phyloP scores from a whole-genome alignment of 2,888 invertebrate species.

The Melieria crassipennis region DNA sequence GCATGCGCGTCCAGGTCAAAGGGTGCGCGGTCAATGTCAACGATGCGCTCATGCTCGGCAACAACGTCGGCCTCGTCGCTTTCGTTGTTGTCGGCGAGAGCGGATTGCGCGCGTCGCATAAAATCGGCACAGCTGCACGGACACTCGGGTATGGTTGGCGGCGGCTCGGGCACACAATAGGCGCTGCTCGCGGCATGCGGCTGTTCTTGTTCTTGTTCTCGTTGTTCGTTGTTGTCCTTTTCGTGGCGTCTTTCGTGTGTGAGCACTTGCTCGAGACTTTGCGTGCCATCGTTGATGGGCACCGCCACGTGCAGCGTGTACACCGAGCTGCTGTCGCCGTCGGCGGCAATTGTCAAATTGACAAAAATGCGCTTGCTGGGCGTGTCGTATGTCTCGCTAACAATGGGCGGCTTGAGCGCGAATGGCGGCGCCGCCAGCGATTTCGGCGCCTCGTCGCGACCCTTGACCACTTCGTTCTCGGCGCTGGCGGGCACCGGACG shows the following conservation, averaged over 20 bases:
- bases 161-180: slow-evolving; percentile 60
- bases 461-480: slow-evolving; percentile 36
- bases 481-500: neutral
- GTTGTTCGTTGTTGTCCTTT: neutral
- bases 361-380: slow-evolving; percentile 74
- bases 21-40: too few relatives aligned
- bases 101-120: slow-evolving; percentile 35
- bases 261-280: slow-evolving; percentile 50
- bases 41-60: neutral
- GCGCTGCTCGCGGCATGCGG: slow-evolving; percentile 35
- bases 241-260: slow-evolving; percentile 51
- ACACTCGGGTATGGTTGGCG: slow-evolving; percentile 64
- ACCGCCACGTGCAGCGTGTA: slow-evolving; percentile 85
- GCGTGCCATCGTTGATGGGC: slow-evolving; percentile 69
- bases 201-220: neutral
- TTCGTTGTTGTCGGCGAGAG: slow-evolving; percentile 22
- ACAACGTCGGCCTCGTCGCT: slow-evolving; percentile 12
- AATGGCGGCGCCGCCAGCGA: slow-evolving; percentile 5
- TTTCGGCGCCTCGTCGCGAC: neutral
- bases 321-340: slow-evolving; percentile 70
- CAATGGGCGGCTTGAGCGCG: slow-evolving; percentile 50
- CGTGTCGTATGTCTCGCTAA: slow-evolving; percentile 52
- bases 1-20: too few relatives aligned
- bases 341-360: slow-evolving; percentile 83
- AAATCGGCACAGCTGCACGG: slow-evolving; percentile 55